These are phyloP conservation scores for Machaerirhynchus nigripectus DNA, from an alignment of 2,113 vertebrate genomes.

Conservation along the genomic window DNA sequence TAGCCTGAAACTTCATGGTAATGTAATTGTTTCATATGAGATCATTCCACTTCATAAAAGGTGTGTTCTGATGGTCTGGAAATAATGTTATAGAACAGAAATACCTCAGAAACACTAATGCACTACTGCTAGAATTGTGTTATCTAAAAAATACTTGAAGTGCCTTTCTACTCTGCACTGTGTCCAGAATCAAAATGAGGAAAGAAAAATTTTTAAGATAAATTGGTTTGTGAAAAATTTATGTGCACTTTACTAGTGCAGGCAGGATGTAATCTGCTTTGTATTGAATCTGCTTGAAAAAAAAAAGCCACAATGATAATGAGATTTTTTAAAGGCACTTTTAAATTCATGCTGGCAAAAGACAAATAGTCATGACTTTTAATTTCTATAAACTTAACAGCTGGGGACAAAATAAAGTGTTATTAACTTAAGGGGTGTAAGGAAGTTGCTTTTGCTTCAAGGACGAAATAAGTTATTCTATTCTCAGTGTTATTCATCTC, in stretches of 20 bases:
- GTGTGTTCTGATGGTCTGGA: constrained; percentile 24
- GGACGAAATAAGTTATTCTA: constrained; percentile 60
- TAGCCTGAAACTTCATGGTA: neutral
- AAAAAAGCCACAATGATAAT: constrained; percentile 69
- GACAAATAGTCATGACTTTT: constrained; percentile 79
- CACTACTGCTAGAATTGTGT: constrained; percentile 13
- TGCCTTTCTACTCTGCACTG: constrained; percentile 58
- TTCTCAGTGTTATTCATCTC: constrained; percentile 44
- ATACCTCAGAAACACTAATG: constrained; percentile 29
- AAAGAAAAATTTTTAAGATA: constrained; percentile 75
- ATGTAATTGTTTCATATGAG: constrained; percentile 10
- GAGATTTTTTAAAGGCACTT: constrained; percentile 79
- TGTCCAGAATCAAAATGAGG: constrained; percentile 71
- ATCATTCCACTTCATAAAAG: constrained; percentile 27
- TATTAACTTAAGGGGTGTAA: constrained; percentile 69
- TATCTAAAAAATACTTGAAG: constrained; percentile 62
- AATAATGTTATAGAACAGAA: neutral
- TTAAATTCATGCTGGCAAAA: constrained; percentile 78
- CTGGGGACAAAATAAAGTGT: constrained; percentile 75
- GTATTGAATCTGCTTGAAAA: constrained; percentile 73
- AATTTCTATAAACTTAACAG: constrained; percentile 78
- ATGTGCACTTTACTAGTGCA: constrained; percentile 74
- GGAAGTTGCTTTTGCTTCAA: constrained; percentile 74
- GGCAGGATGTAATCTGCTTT: constrained; percentile 78
- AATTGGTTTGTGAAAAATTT: constrained; percentile 83